A percentile compares a stretch with the other conserved stretches of the same genome.
Conservation (phyloP, 1,140 invertebrate species). For the Pogonomyrmex barbatus region DNA sequence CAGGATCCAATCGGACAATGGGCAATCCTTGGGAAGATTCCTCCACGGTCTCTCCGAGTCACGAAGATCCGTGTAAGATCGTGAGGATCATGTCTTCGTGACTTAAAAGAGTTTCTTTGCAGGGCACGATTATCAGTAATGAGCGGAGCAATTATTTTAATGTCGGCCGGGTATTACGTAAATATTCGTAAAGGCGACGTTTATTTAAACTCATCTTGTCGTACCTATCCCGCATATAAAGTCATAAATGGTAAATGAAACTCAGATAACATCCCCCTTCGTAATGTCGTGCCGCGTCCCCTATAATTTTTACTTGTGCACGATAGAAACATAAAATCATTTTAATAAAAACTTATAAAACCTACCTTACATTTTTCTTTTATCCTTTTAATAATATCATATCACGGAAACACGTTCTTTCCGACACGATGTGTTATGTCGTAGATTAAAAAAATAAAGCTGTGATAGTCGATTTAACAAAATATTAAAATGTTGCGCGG, state of each 20-base stretch:
- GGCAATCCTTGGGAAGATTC: conserved; percentile 51
- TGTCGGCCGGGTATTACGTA: conserved; percentile 51
- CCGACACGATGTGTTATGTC: not conserved
- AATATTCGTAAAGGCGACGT: conserved; percentile 68
- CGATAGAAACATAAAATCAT: not conserved
- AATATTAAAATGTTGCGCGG: not conserved
- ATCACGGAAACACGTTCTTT: not conserved
- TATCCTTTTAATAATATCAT: not conserved
- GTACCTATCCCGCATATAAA: conserved; percentile 31
- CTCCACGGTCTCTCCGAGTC: conserved; percentile 32
- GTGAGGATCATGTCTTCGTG: conserved; percentile 55
- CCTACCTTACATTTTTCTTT: not conserved
- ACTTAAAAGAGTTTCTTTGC: conserved; percentile 41
- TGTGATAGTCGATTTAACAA: not conserved
- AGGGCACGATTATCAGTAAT: conserved; percentile 64
- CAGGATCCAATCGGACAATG: conserved; percentile 21
- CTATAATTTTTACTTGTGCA: not conserved
- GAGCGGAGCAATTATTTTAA: conserved; percentile 71
- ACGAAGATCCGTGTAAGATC: conserved; percentile 57
- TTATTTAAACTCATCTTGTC: conserved; percentile 56
- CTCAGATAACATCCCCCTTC: not conserved
- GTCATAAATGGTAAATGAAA: not conserved
- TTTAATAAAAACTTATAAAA: conserved; percentile 12
- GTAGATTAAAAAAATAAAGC: not conserved
- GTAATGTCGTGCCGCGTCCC: conserved; percentile 26